These are phyloP conservation scores for Prunella strophiata DNA, from an alignment of 2,797 vertebrate genomes.

Conservation along the genomic window DNA sequence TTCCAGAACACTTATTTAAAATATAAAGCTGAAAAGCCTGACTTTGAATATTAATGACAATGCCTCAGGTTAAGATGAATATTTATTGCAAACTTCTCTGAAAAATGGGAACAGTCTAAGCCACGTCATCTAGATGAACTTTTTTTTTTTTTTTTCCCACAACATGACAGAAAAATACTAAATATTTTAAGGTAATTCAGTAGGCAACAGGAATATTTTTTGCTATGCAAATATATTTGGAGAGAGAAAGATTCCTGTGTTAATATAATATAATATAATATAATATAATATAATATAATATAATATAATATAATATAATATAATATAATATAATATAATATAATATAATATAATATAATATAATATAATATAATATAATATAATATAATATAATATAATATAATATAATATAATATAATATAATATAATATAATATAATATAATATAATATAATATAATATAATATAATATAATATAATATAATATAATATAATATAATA, in stretches of 20 bases:
- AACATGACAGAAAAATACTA: background rate
- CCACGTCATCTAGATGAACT: background rate
- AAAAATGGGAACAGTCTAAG: background rate
- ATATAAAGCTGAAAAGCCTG: background rate
- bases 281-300: too few relatives aligned
- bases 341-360: too few relatives aligned
- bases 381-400: too few relatives aligned
- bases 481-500: too few relatives aligned
- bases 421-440: too few relatives aligned
- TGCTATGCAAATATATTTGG: background rate
- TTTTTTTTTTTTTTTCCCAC: background rate
- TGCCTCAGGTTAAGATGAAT: constrained; percentile 38
- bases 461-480: too few relatives aligned
- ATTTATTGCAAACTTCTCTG: constrained; percentile 27
- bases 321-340: too few relatives aligned
- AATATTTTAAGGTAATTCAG: constrained; percentile 6
- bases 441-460: too few relatives aligned
- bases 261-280: too few relatives aligned
- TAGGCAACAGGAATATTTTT: background rate
- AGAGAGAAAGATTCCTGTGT: background rate
- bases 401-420: too few relatives aligned
- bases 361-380: too few relatives aligned
- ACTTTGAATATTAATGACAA: background rate
- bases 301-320: too few relatives aligned
- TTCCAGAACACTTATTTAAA: background rate